A percentile compares a stretch with the other conserved stretches of the same genome.
These are phyloP conservation scores for Indicator indicator DNA, from an alignment of 2,113 vertebrate genomes.

Conservation along the genomic window DNA sequence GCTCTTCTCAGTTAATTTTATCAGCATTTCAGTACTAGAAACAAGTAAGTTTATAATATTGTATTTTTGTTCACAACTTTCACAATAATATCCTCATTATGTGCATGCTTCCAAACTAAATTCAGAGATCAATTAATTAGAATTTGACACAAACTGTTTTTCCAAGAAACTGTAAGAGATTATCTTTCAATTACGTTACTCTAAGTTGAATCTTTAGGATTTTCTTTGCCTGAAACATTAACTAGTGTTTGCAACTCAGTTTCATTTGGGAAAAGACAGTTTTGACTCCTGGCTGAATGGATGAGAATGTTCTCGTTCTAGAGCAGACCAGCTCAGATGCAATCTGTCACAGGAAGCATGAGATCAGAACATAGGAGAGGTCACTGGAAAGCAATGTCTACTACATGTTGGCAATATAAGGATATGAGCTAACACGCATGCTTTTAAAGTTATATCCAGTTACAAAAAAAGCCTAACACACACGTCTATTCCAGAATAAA, in stretches of 20 bases:
- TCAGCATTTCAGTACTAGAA: neutral
- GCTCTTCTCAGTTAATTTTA: neutral
- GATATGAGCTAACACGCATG: neutral
- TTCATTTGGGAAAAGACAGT: neutral
- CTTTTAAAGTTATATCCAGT: neutral
- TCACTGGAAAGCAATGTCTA: neutral
- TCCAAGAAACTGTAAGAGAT: neutral
- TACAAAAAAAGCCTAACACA: neutral
- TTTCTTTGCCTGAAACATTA: neutral
- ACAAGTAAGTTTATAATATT: neutral
- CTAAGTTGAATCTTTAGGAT: neutral
- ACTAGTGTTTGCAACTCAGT: neutral
- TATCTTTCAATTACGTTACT: neutral
- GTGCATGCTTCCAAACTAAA: neutral
- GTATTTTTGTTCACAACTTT: neutral
- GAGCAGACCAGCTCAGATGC: neutral
- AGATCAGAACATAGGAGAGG: neutral
- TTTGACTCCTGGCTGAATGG: neutral
- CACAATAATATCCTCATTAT: neutral
- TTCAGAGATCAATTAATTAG: neutral
- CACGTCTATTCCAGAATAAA: neutral
- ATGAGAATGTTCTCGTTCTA: neutral
- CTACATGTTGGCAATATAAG: fast-evolving
- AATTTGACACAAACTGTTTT: neutral
- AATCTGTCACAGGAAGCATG: neutral